phyloP scores from a whole-genome alignment of 1,140 invertebrate species.

The Galleria mellonella region DNA sequence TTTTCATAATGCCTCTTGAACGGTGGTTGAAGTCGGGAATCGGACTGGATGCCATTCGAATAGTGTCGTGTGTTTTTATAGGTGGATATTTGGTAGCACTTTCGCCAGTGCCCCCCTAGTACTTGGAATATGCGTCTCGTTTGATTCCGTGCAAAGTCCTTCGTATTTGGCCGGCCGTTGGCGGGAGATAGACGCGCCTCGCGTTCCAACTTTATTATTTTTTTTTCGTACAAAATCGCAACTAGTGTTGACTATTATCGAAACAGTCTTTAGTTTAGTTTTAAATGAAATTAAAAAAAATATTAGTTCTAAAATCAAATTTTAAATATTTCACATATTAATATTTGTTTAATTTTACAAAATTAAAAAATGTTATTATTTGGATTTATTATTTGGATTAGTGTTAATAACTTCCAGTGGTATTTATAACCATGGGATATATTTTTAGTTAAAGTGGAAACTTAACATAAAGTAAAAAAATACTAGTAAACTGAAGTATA shows the following conservation, averaged over 20 bases:
- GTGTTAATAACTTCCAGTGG: no score
- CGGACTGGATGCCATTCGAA: constrained; percentile 80
- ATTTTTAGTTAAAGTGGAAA: no score
- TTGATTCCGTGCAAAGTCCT: constrained; percentile 42
- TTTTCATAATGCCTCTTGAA: constrained; percentile 73
- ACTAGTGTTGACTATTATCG: neutral
- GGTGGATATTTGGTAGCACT: constrained; percentile 69
- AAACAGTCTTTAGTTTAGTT: neutral
- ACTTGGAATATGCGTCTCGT: constrained; percentile 49
- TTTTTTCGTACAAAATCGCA: constrained; percentile 3
- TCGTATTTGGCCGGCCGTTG: constrained; percentile 46
- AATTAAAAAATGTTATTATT: neutral
- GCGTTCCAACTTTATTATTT: constrained; percentile 28
- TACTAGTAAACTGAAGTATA: no score
- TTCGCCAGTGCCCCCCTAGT: constrained; percentile 68
- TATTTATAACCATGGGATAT: no score
- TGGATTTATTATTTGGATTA: no score
- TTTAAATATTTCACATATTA: no score
- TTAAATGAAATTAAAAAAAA: no score
- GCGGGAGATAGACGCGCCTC: constrained; percentile 40
- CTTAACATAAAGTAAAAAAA: no score
- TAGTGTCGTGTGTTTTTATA: constrained; percentile 78
- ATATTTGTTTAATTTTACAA: no score
- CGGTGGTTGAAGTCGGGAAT: constrained; percentile 78
- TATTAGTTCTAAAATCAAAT: no score